These are phyloP conservation scores for Lycopodina hypogea DNA, from an alignment of 37 sponge, comb jelly and placozoan species.

Conservation along the genomic window DNA sequence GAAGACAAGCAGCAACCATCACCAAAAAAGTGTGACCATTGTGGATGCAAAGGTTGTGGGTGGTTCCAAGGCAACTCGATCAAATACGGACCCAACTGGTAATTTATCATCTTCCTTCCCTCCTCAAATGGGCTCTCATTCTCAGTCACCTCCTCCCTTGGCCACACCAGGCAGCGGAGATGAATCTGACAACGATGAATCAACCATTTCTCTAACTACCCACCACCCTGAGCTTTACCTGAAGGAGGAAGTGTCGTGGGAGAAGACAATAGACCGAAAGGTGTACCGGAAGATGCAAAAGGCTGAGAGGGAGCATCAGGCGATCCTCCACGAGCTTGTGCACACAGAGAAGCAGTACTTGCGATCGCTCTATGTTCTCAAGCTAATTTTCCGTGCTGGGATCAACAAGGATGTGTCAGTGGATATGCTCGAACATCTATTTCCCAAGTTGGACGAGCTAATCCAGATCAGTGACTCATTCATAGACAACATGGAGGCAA, in stretches of 20 bases:
- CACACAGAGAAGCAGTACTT: conserved; percentile 60
- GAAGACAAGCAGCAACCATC: too few species aligned
- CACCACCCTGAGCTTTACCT: conserved; percentile 36
- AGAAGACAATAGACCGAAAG: conserved; percentile 47
- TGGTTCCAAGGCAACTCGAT: not conserved
- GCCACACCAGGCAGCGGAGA: not conserved
- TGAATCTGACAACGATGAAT: conserved; percentile 34
- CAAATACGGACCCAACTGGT: not conserved
- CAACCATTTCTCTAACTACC: not conserved
- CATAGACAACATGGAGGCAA: conserved; percentile 17
- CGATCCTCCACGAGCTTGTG: conserved; percentile 60
- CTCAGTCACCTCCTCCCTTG: not conserved
- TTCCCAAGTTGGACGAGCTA: conserved; percentile 62
- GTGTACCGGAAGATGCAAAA: conserved; percentile 44
- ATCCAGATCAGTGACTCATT: conserved; percentile 57
- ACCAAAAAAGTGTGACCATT: not conserved
- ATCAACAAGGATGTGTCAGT: conserved; percentile 23
- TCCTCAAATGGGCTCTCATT: not conserved
- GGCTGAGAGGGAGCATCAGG: conserved; percentile 64
- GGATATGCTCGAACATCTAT: conserved; percentile 41
- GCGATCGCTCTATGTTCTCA: conserved; percentile 49
- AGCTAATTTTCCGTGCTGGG: conserved; percentile 41
- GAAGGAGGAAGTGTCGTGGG: conserved; percentile 46
- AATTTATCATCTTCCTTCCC: not conserved
- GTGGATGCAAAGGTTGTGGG: conserved; percentile 9